Evolutionary conservation across 2,113 vertebrate species (phyloP).

Genomic region (Jaculus jaculus): DNA sequence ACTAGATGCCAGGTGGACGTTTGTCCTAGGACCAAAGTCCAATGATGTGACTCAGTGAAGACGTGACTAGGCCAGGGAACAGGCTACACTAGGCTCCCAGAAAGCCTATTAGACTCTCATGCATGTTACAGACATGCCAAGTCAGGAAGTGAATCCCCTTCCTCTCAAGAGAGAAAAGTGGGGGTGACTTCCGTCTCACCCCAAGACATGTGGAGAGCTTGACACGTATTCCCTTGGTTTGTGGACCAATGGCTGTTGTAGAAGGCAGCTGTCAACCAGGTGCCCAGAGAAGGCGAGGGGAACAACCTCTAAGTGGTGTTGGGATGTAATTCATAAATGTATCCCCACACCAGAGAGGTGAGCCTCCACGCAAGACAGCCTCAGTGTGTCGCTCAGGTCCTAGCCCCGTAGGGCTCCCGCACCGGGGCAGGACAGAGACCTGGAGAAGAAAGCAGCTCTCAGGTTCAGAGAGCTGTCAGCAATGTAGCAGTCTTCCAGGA

Average conservation of each 20-base stretch:
- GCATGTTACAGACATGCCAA: neutral
- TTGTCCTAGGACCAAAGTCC: neutral
- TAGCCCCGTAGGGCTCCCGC: neutral
- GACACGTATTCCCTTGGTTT: neutral
- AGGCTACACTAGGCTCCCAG: neutral
- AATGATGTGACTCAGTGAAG: neutral
- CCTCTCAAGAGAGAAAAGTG: neutral
- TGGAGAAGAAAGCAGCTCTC: neutral
- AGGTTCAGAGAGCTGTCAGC: neutral
- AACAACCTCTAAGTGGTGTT: accelerated
- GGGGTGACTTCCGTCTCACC: neutral
- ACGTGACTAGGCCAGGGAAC: neutral
- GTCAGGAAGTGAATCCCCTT: neutral
- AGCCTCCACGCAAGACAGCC: neutral
- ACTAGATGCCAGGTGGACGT: neutral
- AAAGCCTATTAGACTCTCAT: too few relatives aligned
- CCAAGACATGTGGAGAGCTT: too few relatives aligned
- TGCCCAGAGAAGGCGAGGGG: neutral
- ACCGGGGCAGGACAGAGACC: neutral
- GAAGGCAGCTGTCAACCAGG: neutral
- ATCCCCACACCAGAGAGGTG: neutral
- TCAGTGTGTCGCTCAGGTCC: neutral
- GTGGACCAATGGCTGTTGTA: neutral
- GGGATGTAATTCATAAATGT: accelerated
- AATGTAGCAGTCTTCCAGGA: neutral